phyloP scores from a whole-genome alignment of 2,888 invertebrate species.

The Pollenia griseotomentosa region DNA sequence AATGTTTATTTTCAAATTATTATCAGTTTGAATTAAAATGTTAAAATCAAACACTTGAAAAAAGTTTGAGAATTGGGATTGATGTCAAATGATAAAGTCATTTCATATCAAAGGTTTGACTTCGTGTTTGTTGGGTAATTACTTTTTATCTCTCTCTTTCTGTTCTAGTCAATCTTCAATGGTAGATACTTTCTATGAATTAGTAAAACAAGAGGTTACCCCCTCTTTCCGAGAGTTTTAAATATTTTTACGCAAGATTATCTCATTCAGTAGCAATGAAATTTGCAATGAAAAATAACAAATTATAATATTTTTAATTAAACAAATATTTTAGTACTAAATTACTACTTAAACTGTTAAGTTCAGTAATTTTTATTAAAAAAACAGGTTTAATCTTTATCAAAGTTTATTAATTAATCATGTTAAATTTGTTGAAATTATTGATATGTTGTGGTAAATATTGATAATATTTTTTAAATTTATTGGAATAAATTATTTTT shows the following conservation, averaged over 20 bases:
- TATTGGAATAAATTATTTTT: neutral
- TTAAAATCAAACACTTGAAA: too few species aligned
- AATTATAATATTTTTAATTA: constrained; percentile 21
- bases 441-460: constrained; percentile 54
- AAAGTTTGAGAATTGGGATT: too few species aligned
- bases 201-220: neutral
- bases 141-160: too few species aligned
- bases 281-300: constrained; percentile 36
- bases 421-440: constrained; percentile 33
- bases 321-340: constrained; percentile 60
- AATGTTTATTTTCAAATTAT: too few species aligned
- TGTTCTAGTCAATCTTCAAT: too few species aligned
- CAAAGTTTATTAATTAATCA: constrained; percentile 24
- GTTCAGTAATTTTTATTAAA: constrained; percentile 15
- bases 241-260: constrained; percentile 41
- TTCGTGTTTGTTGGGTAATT: too few species aligned
- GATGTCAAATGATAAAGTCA: too few species aligned
- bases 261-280: constrained; percentile 54
- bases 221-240: neutral
- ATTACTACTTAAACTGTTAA: constrained; percentile 45
- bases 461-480: neutral
- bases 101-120: too few species aligned
- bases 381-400: constrained; percentile 19
- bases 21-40: too few species aligned
- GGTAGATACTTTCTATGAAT: constrained; percentile 1